A percentile compares a stretch with the other conserved stretches of the same genome.
phyloP scores from a whole-genome alignment of 1,140 invertebrate species.

The Drosophila arizonae region DNA sequence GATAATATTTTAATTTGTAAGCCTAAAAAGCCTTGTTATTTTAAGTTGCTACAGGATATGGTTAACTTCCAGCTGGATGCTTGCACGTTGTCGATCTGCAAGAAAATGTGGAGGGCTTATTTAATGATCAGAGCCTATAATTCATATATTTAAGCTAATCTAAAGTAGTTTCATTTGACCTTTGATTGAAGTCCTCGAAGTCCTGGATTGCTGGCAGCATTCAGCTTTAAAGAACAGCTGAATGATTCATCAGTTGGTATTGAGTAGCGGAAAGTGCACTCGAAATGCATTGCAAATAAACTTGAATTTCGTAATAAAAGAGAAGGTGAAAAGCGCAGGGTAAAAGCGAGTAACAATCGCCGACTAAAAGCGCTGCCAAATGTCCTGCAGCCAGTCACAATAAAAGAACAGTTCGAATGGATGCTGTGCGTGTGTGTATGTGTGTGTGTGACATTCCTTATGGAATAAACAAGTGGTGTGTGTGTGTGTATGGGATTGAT shows the following conservation, averaged over 20 bases:
- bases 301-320: slow-evolving; percentile 46
- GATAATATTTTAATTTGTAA: no score
- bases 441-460: slow-evolving; percentile 34
- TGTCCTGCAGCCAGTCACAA: slow-evolving; percentile 30
- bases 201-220: no score
- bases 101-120: neutral
- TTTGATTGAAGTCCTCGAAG: no score
- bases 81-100: no score
- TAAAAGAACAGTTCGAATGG: slow-evolving; percentile 50
- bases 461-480: slow-evolving; percentile 6
- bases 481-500: slow-evolving; percentile 22
- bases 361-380: slow-evolving; percentile 55
- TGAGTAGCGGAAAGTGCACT: slow-evolving; percentile 14
- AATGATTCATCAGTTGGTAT: slow-evolving; percentile 2
- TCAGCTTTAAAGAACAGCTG: neutral
- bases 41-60: no score
- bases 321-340: slow-evolving; percentile 32
- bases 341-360: slow-evolving; percentile 47
- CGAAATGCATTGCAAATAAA: slow-evolving; percentile 46
- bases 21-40: no score
- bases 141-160: no score
- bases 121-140: no score
- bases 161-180: neutral
- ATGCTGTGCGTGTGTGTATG: neutral
- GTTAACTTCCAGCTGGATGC: no score